Evolutionary conservation across 1,140 invertebrate genomes (phyloP), one percentile per base, ranked within the genome.

Genomic region (Drosophila funebris): DNA sequence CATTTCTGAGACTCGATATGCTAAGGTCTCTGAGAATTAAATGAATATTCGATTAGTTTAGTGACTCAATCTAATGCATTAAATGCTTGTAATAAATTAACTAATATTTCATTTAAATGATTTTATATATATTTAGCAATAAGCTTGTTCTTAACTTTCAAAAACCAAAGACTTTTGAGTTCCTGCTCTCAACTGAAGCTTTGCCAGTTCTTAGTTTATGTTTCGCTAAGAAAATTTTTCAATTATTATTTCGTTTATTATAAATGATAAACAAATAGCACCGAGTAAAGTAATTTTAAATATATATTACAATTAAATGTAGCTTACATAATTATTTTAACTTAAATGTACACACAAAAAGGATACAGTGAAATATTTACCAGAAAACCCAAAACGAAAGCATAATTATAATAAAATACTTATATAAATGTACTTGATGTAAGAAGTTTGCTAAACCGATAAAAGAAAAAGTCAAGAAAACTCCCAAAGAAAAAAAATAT

Each of bases 371-470:
- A 61, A 69, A 73, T 62, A 73, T 69, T 68, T 61, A 73, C 61
- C 69, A 67, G 13, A 76, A 68, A 60, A 76, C 43, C 22, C 14
- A 57, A 44, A 39, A 63, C 13, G 2, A 53, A 39, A 73, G 24
- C 56, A 73, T 33, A 62, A 56, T 52, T 57, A 67, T 61, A 48
- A 67, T 61, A 48, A 64, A 52, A 72, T 66, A 58, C 62, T 60
- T 73, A 83, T 85, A 85, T 87, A 87, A 85, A 85, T 85, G 82
- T 85, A 85, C 60, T 85, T 85, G 83, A 87, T 85, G 82, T 85
- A 85, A 85, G 81, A 81, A 78, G 74, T 78, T 87, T 87, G 82
- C 82, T 85, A 87, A 85, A 83, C 73, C 78, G 63, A 76, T 68
- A 68, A 69, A 73, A 41, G 14, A 57, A 31, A 52, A 56, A 53